Base-by-base conservation (phyloP, 2,888 invertebrate genomes). In the Zootermopsis nevadensis region DNA sequence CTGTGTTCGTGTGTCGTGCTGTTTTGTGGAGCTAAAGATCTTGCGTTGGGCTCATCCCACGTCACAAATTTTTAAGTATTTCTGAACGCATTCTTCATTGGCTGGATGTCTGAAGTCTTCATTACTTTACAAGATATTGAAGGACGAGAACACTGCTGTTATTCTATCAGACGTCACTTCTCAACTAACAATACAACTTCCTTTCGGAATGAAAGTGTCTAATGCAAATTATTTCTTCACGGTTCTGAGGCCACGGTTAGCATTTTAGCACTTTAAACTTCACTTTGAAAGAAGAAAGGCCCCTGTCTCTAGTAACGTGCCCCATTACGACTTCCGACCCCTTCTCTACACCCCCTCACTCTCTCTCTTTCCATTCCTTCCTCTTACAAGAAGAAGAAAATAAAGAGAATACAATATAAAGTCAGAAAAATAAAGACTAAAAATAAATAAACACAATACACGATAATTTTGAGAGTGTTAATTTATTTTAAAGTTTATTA, bases 311-410 rank as follows among this genome's bases (percentile, higher is more conserved):
- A 66, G 79, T 66, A 79, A 79, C 79, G 79, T 60, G 79, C 79
- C 60, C 79, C 79, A 27, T 79, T 79, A 79, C 38, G 79, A 79
- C 79, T 79, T 79, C 79, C 79, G 79, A 60, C 79, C 79, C 79
- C 35, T 60, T 24, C 77, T 30, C 53, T 33, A 33, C 55, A 3
- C 79, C 66, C 2, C 38, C 33, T n/a, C 72, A 72, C 31, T 35
- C 4, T 31, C 66, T n/a, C n/a, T 38, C n/a, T 74, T 24, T n/a
- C n/a, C 30, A 31, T 66, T 79, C 79, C 60, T 79, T 79, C 66
- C 27, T 79, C 79, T 66, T 79, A 0, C 55, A 77, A 77, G 77
- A 24, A 77, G 31, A 55, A 77, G 42, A 76, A 76, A 53, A 77
- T 53, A 53, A 53, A 77, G 74, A 74, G 38, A 79, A 66, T 35